phyloP scores from a whole-genome alignment of 1,140 invertebrate species.

The Brachionus paranguensis region DNA sequence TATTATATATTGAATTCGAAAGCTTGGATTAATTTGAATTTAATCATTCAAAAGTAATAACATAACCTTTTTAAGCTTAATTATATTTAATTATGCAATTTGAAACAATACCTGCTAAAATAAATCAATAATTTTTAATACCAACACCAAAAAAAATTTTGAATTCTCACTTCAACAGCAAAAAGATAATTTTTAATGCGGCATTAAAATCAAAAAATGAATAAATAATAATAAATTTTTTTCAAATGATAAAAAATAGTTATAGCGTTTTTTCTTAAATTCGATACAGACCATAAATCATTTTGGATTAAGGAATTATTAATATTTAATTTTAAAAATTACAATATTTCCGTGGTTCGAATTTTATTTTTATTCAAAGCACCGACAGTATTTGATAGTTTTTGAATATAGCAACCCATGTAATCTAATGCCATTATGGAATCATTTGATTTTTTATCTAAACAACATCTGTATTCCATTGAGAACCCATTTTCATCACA shows the following conservation, averaged over 20 bases:
- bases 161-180: too few species aligned
- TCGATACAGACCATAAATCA: too few species aligned
- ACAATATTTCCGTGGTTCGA: not conserved
- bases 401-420: not conserved
- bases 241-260: too few species aligned
- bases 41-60: not conserved
- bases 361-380: not conserved
- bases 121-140: too few species aligned
- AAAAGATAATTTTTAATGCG: too few species aligned
- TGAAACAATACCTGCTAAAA: not conserved
- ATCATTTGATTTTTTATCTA: not conserved
- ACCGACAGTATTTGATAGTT: slow-evolving; percentile 1
- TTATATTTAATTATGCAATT: not conserved
- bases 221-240: too few species aligned
- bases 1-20: too few species aligned
- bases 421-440: not conserved
- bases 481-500: not conserved
- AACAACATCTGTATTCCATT: not conserved
- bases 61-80: not conserved
- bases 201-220: too few species aligned
- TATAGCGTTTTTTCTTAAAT: too few species aligned
- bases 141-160: too few species aligned
- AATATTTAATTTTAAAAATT: not conserved
- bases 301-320: too few species aligned
- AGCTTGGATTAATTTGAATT: too few species aligned